phyloP scores from a whole-genome alignment of 2,797 vertebrate species.

The Nothura maculosa region DNA sequence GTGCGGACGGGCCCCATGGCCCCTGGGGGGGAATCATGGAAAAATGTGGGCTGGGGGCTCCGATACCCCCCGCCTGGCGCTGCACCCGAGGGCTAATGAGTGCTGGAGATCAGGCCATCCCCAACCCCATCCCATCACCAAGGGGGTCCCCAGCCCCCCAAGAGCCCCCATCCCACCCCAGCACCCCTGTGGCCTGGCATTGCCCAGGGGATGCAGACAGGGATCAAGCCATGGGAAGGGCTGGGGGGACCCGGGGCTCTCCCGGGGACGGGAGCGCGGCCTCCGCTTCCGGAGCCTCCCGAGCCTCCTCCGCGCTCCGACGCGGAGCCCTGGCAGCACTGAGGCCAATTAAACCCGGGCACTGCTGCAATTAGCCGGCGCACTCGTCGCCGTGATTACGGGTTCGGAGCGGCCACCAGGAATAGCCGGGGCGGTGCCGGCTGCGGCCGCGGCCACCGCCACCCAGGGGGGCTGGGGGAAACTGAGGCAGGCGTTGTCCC shows the following conservation, averaged over 20 bases:
- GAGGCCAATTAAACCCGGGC: constrained; percentile 17
- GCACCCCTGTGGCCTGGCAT: too few species aligned
- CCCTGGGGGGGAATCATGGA: neutral
- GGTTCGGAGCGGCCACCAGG: constrained; percentile 58
- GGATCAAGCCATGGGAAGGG: too few species aligned
- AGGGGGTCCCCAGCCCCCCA: too few species aligned
- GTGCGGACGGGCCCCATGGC: neutral
- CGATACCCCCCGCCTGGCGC: neutral
- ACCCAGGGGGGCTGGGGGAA: neutral
- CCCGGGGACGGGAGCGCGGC: neutral
- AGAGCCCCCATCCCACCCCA: neutral
- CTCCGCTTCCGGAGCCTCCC: neutral
- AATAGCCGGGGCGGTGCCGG: constrained; percentile 69
- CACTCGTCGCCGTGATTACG: constrained; percentile 47
- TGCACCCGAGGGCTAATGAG: neutral
- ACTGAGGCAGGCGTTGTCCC: neutral
- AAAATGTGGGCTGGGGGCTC: too few species aligned
- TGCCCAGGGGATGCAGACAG: too few species aligned
- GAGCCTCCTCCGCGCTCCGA: neutral
- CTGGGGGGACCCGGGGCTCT: neutral
- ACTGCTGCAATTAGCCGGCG: constrained; percentile 61
- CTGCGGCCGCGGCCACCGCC: constrained; percentile 5
- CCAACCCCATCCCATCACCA: too few species aligned
- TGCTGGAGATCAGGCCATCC: too few species aligned
- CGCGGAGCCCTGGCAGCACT: constrained; percentile 12